Percentiles rank a stretch among this genome's conserved stretches.
These are phyloP conservation scores for Eretmochelys imbricata DNA, from an alignment of 2,113 vertebrate species.

Conservation along the genomic window DNA sequence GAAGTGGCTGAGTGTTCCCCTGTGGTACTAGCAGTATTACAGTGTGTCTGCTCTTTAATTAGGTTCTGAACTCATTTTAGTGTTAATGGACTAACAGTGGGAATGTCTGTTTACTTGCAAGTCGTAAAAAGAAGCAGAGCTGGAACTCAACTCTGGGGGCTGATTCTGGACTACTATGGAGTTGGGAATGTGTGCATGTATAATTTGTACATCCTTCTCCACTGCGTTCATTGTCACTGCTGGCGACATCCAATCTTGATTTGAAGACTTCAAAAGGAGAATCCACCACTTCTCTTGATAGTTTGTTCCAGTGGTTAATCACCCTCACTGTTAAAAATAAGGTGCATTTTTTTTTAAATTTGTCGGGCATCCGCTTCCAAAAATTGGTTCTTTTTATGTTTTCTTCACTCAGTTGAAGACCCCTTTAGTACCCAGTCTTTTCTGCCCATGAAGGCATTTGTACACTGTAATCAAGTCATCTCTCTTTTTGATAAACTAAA, in stretches of 20 bases:
- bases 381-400: slow-evolving; percentile 26
- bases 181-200: neutral
- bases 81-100: neutral
- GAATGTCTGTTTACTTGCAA: neutral
- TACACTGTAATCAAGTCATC: neutral
- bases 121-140: neutral
- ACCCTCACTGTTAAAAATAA: neutral
- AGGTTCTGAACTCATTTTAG: neutral
- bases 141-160: neutral
- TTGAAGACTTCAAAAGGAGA: neutral
- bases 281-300: neutral
- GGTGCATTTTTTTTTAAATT: neutral
- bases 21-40: neutral
- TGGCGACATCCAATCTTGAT: neutral
- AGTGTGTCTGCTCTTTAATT: neutral
- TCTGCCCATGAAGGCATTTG: neutral
- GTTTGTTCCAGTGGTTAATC: slow-evolving; percentile 22
- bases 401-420: neutral
- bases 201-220: neutral
- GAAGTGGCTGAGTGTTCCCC: neutral
- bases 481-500: neutral
- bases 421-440: neutral
- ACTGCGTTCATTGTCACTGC: neutral
- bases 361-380: neutral
- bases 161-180: neutral